Base-by-base conservation (phyloP, 2,797 vertebrate genomes). In the Petrocephalus schoutedeni region DNA sequence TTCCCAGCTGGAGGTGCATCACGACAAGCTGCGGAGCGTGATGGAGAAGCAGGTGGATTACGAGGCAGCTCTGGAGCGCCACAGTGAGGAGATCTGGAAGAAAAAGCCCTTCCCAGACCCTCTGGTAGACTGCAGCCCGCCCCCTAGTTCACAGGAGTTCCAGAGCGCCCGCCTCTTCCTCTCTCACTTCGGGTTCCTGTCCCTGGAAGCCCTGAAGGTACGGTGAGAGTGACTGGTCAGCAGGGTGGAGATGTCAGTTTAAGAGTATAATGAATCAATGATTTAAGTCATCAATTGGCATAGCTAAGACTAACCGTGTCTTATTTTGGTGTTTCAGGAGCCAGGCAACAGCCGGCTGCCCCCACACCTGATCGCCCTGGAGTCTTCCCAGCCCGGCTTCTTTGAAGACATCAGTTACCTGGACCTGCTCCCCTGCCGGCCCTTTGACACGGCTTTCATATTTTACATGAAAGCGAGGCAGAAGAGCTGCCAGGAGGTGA, bases 171-270 rank as follows among this genome's bases (percentile, higher is more conserved):
- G 97, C 86, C 95, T 98, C 67, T 96, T 99, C 92, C 95, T 99
- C 89, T 98, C 97, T 2, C 97, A 98, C 92, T 96, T 98, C 0
- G 97, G 97, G 58, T 97, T 99, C 92, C 95, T 99, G 88, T 98
- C 97, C 0, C 95, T 98, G 89, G 98, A 99, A 91, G 97, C 98
- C 4, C 89, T 99, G 90, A 99, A 99, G 97, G 98, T 98, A 94
- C 8, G 0, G 7, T 12, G 86, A 51, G 0, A 36, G 21, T 32
- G 51, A 32, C 5, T 49, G 21, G n/a, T 21, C 82, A 23, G 49
- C 21, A 28, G 14, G 9, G 4, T 84, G 82, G 36, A 45, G 71
- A 77, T 0, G 16, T 80, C 74, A 80, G 2, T 21, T 80, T 49
- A n/a, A 36, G 28, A 49, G 71, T 45, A n/a, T 80, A 49, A 80